Base-by-base conservation (phyloP, 2,797 vertebrate species). In the Pangasius djambal region DNA sequence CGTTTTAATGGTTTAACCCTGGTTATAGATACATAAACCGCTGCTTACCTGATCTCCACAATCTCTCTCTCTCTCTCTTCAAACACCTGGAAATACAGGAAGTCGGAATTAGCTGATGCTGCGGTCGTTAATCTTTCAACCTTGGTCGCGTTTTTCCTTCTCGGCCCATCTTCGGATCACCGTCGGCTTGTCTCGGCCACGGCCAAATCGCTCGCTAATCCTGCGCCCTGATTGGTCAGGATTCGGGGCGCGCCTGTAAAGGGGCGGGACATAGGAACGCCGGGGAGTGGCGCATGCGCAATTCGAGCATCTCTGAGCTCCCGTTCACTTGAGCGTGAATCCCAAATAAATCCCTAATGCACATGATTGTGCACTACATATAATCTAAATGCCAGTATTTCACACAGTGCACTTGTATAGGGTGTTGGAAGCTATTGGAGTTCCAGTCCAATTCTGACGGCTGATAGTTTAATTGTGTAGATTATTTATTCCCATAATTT, bases 111-210 rank as follows among this genome's bases (percentile, higher is more conserved):
- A 92, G 34, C n/a, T 40, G n/a, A 79, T 87, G 91, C 85, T 91
- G 88, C 84, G 83, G 85, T 92, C n/a, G 92, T 93, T 93, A 94
- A 94, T 94, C 93, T 93, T 87, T 22, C 92, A 90, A 85, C 69
- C 86, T 28, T 59, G 85, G 69, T 91, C 40, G 85, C 87, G 75
- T 70, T 82, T 82, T 74, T 81, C 70, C 31, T 44, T 85, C 34
- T 78, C 70, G 84, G 31, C 74, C 72, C 75, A 89, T 86, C 77
- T 86, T 37, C 84, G 86, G 82, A 90, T 37, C 86, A 75, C 52
- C 16, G 72, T 83, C 86, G 50, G 86, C 85, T 81, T 31, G 78
- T 89, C 65, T 79, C 70, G 83, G n/a, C 75, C 75, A 84, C 85
- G 77, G 85, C 70, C 48, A 61, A 18, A 34, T 31, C 88, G 88